These are phyloP conservation scores for Tenualosa ilisha DNA, from an alignment of 2,797 vertebrate species.

Conservation along the genomic window DNA sequence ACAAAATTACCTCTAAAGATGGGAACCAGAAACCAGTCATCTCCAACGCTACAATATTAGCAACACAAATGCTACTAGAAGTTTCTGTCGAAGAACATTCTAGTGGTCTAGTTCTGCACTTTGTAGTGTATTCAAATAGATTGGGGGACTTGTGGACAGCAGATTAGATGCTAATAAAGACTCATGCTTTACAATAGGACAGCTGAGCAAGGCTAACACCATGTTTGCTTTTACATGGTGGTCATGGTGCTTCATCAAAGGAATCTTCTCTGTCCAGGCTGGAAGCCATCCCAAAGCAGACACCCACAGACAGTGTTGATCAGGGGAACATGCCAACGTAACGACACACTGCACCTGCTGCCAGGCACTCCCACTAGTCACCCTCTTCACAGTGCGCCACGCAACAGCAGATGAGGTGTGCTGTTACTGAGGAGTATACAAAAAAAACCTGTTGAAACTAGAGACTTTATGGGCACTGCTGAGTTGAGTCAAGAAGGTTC, in stretches of 20 bases:
- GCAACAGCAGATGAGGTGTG: background rate
- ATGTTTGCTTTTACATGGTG: background rate
- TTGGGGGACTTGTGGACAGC: background rate
- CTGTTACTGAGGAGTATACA: background rate
- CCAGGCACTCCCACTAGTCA: constrained; percentile 7
- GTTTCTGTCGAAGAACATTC: background rate
- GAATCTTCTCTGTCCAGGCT: background rate
- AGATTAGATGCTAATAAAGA: background rate
- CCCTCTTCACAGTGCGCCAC: background rate
- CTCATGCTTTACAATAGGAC: background rate
- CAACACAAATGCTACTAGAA: background rate
- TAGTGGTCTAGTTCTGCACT: background rate
- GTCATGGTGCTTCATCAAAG: background rate
- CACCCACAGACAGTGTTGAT: constrained; percentile 1
- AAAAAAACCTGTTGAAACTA: background rate
- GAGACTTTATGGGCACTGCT: background rate
- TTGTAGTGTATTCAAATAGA: too few species aligned
- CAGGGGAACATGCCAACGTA: background rate
- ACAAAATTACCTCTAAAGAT: background rate
- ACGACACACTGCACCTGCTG: background rate
- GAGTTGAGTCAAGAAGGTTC: background rate
- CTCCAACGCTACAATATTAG: background rate
- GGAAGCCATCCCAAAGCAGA: background rate
- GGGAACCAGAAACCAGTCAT: background rate
- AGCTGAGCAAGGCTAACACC: background rate